A percentile compares a stretch with the other conserved stretches of the same genome.
Evolutionary conservation across 2,113 vertebrate genomes (phyloP).

Genomic region (Falcunculus frontatus): DNA sequence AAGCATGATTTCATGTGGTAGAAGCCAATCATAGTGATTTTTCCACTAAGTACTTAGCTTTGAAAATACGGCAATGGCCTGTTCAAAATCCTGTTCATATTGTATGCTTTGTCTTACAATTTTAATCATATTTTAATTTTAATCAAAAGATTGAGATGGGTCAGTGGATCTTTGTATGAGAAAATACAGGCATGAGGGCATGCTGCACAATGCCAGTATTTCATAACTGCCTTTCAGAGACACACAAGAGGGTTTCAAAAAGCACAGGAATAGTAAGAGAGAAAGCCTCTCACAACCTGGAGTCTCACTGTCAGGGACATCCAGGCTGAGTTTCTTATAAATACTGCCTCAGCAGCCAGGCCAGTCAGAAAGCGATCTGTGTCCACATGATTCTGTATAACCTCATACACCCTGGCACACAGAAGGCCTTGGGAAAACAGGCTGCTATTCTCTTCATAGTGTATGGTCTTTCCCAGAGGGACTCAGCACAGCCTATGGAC

Average conservation of each 20-base stretch:
- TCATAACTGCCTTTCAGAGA: not conserved
- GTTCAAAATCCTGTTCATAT: not conserved
- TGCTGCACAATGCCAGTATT: not conserved
- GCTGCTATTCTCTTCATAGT: not conserved
- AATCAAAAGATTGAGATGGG: not conserved
- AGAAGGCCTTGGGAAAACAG: not conserved
- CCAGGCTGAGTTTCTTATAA: not conserved
- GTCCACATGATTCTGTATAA: not conserved
- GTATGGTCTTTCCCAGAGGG: rapidly evolving
- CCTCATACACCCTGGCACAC: not conserved
- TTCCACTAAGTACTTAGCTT: not conserved
- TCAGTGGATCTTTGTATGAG: not conserved
- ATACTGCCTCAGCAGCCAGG: not conserved
- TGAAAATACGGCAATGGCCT: not conserved
- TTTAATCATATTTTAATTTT: not conserved
- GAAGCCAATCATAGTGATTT: not conserved
- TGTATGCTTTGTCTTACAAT: not conserved
- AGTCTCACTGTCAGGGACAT: not conserved
- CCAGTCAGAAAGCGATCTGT: not conserved
- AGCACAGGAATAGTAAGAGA: not conserved
- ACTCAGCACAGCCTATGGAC: rapidly evolving
- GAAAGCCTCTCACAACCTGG: not conserved
- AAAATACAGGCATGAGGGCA: not conserved
- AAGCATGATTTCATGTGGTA: not conserved
- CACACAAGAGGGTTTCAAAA: not conserved